Evolutionary conservation across 30 jellyfish, hydroid and myxozoan species (phyloP).

Genomic region (Aurelia coerulea): DNA sequence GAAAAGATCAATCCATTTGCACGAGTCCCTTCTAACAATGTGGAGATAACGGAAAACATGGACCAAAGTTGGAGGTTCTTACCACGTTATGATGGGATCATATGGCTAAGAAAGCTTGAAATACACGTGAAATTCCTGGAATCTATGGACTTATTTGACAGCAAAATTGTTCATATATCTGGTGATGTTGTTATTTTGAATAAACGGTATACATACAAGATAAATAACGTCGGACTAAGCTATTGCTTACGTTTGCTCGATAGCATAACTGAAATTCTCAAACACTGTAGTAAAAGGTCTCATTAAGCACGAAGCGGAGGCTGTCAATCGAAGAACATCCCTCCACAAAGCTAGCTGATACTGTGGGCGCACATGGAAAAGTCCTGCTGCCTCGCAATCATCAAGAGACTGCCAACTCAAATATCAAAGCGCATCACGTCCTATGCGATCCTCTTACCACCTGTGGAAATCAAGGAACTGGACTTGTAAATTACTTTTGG

Average conservation of each 20-base stretch:
- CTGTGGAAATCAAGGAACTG: no score
- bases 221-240: constrained; percentile 40
- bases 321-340: no score
- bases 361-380: no score
- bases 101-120: constrained; percentile 53
- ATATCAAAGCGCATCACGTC: no score
- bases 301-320: no score
- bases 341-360: no score
- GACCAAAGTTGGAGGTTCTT: constrained; percentile 37
- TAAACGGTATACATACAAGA: constrained; percentile 52
- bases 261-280: constrained; percentile 58
- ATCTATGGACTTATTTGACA: constrained; percentile 17
- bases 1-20: constrained; percentile 48
- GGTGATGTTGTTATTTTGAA: constrained; percentile 51
- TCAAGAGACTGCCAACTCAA: no score
- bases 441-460: no score
- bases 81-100: constrained; percentile 46
- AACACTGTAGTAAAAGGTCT: constrained; percentile 14
- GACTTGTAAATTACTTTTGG: no score
- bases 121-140: constrained; percentile 27
- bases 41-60: constrained; percentile 46
- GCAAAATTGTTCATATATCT: constrained; percentile 21
- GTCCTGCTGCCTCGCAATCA: no score
- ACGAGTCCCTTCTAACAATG: constrained; percentile 29
- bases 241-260: constrained; percentile 52